Evolutionary conservation across 2,888 invertebrate genomes (phyloP), one percentile per base, ranked within the genome.

Genomic region (Brachylomia viminalis): DNA sequence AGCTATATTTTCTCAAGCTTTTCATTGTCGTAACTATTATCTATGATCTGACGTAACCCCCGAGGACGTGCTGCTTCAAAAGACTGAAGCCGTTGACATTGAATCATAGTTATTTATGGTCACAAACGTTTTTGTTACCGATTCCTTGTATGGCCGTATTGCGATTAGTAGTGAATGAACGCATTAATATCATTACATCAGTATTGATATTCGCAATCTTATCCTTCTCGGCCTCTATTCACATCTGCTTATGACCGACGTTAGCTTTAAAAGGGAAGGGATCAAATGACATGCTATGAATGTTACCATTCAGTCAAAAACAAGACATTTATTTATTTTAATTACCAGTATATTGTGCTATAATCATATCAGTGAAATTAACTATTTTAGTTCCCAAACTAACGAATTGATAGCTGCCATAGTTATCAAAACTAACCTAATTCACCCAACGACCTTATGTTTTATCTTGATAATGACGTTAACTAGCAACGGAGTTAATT

Each of bases 91-190:
- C 92, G 92, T 94, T 94, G 93, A 93, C 92, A 94, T 93, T 95
- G 94, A 93, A 93, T 96, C 96, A 96, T 94, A 90, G 91, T 92
- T 96, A 96, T 96, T 95, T 95, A 92, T 93, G 95, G 92, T 83
- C 79, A 87, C 92, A 92, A 90, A 89, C 90, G 92, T 93, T 95
- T 94, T 92, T 94, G 93, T 93, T 91, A 88, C 90, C 88, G 84
- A 84, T 86, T 79, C 91, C 92, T 87, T 90, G 89, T 93, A 93
- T 90, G 91, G 92, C 80, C 83, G 89, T 89, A 85, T 89, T 84
- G 82, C 92, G 91, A 94, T 93, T 91, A 93, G 89, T 90, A 90
- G 89, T 93, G 94, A 95, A 94, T 92, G 92, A 91, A 89, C 87
- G 88, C 92, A 91, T 92, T 93, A 90, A 91, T 91, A 91, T 91